phyloP scores from a whole-genome alignment of 2,113 vertebrate species.

The Prietella phreatophila region DNA sequence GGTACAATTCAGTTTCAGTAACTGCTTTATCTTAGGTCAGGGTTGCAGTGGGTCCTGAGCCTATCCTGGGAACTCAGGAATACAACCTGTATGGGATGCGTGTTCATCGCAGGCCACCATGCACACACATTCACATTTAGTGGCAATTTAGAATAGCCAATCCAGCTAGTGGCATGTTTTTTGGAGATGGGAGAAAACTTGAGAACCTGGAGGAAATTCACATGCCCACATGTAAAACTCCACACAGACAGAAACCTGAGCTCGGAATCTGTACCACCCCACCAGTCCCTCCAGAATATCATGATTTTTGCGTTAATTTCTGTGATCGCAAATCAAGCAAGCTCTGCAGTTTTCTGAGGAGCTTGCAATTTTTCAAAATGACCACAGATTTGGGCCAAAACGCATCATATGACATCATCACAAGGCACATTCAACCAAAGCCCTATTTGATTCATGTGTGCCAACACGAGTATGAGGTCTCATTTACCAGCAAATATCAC shows the following conservation, averaged over 20 bases:
- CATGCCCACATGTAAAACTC: neutral
- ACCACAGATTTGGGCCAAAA: too few species aligned
- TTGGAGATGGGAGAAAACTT: neutral
- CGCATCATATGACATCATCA: too few species aligned
- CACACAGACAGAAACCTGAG: neutral
- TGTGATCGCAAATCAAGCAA: too few species aligned
- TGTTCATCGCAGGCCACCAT: neutral
- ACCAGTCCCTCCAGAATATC: too few species aligned
- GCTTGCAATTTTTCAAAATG: too few species aligned
- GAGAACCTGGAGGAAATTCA: neutral
- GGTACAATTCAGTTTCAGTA: neutral
- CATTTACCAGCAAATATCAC: too few species aligned
- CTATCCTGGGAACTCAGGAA: neutral
- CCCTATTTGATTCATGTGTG: too few species aligned
- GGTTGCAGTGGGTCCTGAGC: neutral
- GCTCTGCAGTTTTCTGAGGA: too few species aligned
- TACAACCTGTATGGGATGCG: neutral
- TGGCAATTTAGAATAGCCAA: neutral
- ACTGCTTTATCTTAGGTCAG: neutral
- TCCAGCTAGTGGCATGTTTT: neutral
- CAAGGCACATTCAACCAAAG: too few species aligned
- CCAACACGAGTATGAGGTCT: too few species aligned
- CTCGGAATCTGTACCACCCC: neutral
- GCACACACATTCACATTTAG: neutral
- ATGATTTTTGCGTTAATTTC: too few species aligned